phyloP scores from a whole-genome alignment of 1,140 invertebrate species.

The Pogonognathellus flavescens region DNA sequence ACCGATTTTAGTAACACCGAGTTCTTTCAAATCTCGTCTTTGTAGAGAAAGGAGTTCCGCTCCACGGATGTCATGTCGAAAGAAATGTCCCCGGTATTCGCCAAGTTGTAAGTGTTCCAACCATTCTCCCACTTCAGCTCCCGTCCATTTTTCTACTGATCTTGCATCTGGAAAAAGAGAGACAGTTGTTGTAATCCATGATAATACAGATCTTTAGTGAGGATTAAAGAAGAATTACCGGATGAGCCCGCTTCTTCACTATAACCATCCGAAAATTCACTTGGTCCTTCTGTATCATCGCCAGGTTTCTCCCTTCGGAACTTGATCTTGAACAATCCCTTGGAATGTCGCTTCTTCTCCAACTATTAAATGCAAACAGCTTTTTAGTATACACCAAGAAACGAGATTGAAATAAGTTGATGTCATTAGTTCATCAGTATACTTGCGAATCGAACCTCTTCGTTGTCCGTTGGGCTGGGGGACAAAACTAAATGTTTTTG shows the following conservation, averaged over 20 bases:
- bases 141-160: constrained; percentile 72
- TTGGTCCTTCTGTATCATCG: constrained; percentile 54
- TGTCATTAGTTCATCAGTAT: constrained; percentile 50
- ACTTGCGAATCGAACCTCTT: constrained; percentile 59
- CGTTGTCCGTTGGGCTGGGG: constrained; percentile 67
- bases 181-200: neutral
- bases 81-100: constrained; percentile 86
- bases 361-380: constrained; percentile 50
- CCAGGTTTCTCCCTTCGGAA: constrained; percentile 65
- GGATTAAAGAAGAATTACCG: constrained; percentile 47
- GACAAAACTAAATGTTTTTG: constrained; percentile 72
- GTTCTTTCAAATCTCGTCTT: constrained; percentile 86
- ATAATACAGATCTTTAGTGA: neutral
- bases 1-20: constrained; percentile 92
- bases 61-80: constrained; percentile 91
- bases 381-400: constrained; percentile 3
- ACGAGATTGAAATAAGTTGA: constrained; percentile 17
- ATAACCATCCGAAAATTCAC: constrained; percentile 59
- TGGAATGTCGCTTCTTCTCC: constrained; percentile 68
- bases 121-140: constrained; percentile 80
- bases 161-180: constrained; percentile 59
- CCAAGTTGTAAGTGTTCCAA: constrained; percentile 87
- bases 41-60: constrained; percentile 89
- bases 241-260: constrained; percentile 62
- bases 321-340: constrained; percentile 67